Conservation (phyloP, 2,888 invertebrate genomes). For the Himalopsyche kuldschensis region DNA sequence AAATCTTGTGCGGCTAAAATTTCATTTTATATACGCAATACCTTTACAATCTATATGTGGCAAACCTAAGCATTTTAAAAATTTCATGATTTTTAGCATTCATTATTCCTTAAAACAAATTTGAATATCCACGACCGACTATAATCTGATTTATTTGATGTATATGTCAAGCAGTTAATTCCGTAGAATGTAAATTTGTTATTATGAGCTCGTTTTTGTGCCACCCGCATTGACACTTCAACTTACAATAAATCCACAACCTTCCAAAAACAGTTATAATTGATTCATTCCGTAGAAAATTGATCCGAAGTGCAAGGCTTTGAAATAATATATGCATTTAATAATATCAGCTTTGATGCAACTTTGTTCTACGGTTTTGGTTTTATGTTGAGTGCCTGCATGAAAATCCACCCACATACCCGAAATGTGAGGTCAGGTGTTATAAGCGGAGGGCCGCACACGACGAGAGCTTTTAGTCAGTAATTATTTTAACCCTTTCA, state of each 20-base stretch:
- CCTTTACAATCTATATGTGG: too few relatives aligned
- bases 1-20: too few relatives aligned
- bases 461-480: not conserved
- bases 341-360: not conserved
- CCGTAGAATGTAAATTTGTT: not conserved
- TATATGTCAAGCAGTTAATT: not conserved
- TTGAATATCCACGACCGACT: too few relatives aligned
- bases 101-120: too few relatives aligned
- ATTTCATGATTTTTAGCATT: too few relatives aligned
- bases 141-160: too few relatives aligned
- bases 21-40: too few relatives aligned
- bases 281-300: not conserved
- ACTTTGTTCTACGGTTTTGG: not conserved
- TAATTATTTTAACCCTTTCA: not conserved
- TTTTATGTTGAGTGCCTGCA: not conserved
- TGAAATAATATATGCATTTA: not conserved
- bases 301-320: not conserved
- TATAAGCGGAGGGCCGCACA: not conserved
- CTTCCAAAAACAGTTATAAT: not conserved
- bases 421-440: not conserved
- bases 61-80: too few relatives aligned
- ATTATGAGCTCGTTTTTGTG: not conserved
- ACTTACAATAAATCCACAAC: not conserved
- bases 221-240: not conserved
- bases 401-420: not conserved